Evolutionary conservation across 2,888 invertebrate species (phyloP), one percentile per base, ranked within the genome.

Genomic region (Scaptomyza flava): DNA sequence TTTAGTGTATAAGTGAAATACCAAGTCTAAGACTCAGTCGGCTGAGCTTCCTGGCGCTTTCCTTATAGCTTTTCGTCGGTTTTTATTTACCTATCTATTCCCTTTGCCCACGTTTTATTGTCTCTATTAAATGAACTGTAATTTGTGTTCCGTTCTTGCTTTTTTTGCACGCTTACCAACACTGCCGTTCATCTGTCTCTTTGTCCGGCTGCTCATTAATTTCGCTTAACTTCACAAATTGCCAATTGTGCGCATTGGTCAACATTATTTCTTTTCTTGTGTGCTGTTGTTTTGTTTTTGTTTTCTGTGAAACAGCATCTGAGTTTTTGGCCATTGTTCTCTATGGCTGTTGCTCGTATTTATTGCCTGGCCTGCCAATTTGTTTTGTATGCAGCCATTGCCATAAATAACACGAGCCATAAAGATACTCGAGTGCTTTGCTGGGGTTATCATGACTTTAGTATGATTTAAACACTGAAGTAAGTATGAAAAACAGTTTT

Each of bases 211-310:
- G 70, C 84, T 84, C 89, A 84, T 87, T 88, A 84, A 88, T 87
- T 87, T 83, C 84, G 87, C 84, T 88, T 83, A 84, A 86, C 87
- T 87, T 88, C 87, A 88, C 88, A 88, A 88, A 88, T 86, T 84
- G 88, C 84, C 87, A 88, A 84, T 84, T 86, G 84, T 86, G 84
- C 87, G 77, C 82, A 82, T 87, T 82, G 82, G 82, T 87, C 82
- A 87, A 82, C 87, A 82, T 65, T 85, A 81, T 80, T 62, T 45
- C 23, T 56, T 59, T 54, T 45, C 38, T 62, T 60, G 48, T 33
- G n/a, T 41, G n/a, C n/a, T 68, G 23, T 23, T 42, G 31, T 45
- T 64, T 45, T 57, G 38, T 58, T 23, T 47, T 57, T 38, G 50
- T 43, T 41, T 53, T 20, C 33, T 43, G 59, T 48, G 52, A 14